Conservation (phyloP, 2,888 invertebrate species). For the Petrophora chlorosata region DNA sequence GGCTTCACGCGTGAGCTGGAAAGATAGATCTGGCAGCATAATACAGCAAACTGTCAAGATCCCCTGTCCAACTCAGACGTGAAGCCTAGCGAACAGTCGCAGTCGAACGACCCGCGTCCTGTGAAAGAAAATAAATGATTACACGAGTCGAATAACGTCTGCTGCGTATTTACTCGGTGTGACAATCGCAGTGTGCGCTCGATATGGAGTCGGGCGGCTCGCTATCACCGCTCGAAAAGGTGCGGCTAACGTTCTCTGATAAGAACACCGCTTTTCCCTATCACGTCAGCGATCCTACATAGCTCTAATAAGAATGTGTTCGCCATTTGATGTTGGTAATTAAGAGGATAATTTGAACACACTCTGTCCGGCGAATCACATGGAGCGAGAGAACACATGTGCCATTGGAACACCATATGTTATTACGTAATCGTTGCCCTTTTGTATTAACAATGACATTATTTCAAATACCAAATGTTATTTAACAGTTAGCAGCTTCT, state of each 20-base stretch:
- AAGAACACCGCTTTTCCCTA: conserved; percentile 78
- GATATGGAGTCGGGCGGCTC: conserved; percentile 59
- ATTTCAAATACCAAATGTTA: conserved; percentile 40
- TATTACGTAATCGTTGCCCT: conserved; percentile 66
- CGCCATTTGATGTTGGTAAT: conserved; percentile 45
- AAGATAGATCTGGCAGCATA: conserved; percentile 84
- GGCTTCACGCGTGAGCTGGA: conserved; percentile 82
- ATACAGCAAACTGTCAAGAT: conserved; percentile 78
- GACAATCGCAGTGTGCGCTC: conserved; percentile 66
- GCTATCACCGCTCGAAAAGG: conserved; percentile 79
- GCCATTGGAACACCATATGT: conserved; percentile 69
- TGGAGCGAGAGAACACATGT: conserved; percentile 64
- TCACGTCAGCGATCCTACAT: conserved; percentile 69
- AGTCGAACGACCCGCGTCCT: conserved; percentile 38
- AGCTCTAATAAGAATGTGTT: conserved; percentile 60
- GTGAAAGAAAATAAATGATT: conserved; percentile 55
- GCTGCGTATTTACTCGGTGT: conserved; percentile 60
- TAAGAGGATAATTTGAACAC: conserved; percentile 54
- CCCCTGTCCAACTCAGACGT: conserved; percentile 84
- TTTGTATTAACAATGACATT: conserved; percentile 54
- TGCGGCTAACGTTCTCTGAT: conserved; percentile 79
- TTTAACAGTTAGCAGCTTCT: conserved; percentile 13
- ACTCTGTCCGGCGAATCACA: conserved; percentile 46
- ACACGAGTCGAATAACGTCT: conserved; percentile 38
- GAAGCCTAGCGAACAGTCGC: conserved; percentile 50